Base-by-base conservation (phyloP, 1,140 invertebrate species). In the Nymphalis io region DNA sequence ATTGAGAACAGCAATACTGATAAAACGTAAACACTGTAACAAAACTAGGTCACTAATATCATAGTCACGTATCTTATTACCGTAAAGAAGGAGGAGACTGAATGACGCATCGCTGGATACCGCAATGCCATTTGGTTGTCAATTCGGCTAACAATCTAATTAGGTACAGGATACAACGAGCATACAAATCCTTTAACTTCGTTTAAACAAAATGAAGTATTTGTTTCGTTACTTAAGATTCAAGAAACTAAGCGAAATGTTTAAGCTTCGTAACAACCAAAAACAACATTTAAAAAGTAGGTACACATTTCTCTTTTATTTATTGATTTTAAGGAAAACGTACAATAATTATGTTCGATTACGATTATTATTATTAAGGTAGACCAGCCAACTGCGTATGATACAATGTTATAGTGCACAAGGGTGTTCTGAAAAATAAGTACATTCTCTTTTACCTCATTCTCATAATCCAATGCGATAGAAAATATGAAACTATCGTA, bases 51-150 rank as follows among this genome's bases (percentile, higher is more conserved):
- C 51, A 27, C 51, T 55, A 55, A 55, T 23, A 55, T 55, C 51
- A 55, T 55, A 27, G 51, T 55, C 51, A 55, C 51, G 51, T 55
- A 55, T 55, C 51, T 55, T 55, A 55, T 55, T 55, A 55, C 21
- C 20, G 51, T 55, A 55, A 55, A 55, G 23, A 23, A 21, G 15
- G 18, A 46, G n/a, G 48, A n/a, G 51, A 20, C 21, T 27, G 15
- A 33, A 27, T 27, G 21, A 27, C 51, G 51, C 23, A 55, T 55
- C 21, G 46, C 18, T 20, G 46, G 46, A 20, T 51, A 51, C 46
- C 46, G 46, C 46, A 51, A 51, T 18, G 16, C 16, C 8, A 51
- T 51, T 51, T 51, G 18, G 15, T 21, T 51, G 46, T 51, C 46
- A 51, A 51, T 51, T 51, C 20, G 20, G 10, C 46, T 51, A 51